Evolutionary conservation across 2,113 vertebrate genomes (phyloP), one percentile per base, ranked within the genome.

Genomic region (Myotis yumanensis): DNA sequence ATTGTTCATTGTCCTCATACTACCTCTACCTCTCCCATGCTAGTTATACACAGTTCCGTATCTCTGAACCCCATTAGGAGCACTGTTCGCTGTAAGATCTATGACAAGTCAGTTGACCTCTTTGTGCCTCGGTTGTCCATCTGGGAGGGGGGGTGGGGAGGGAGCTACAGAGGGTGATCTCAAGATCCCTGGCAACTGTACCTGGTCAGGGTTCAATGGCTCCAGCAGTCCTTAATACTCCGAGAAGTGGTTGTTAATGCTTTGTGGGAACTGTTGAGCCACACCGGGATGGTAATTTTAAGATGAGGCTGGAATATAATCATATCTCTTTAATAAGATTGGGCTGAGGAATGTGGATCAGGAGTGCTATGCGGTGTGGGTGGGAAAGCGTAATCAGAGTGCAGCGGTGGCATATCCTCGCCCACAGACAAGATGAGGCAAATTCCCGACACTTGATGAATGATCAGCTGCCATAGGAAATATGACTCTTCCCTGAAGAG

Each of bases 1-100:
- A 77, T 59, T 77, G 89, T 75, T 86, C 54, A 68, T 15, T 90
- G 72, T 79, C 92, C 94, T 93, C 46, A 54, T 57, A 85, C 92
- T 28, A 89, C 72, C 86, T 88, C 84, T 79, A 10, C 14, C 32
- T 87, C 35, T 68, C 15, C 7, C 52, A 62, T 40, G 71, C 25
- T 40, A 82, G 18, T 18, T 18, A 1, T 64, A 32, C 73, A 48
- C 28, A 59, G 71, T 87, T 95, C 71, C 23, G 12, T 43, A 35
- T 23, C 32, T 18, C 32, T 17, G 23, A 25, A 48, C 75, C 51
- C 48, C 32, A 32, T 23, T 3, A 32, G 32, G 48, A 40, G 11
- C 12, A 35, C 32, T 25, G 30, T 57, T 59, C 22, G 23, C 66
- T 81, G n/a, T 51, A 43, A 52, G 52, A 43, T 37, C 37, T 86